Evolutionary conservation across 2,113 vertebrate genomes (phyloP).

Genomic region (Neotoma lepida): DNA sequence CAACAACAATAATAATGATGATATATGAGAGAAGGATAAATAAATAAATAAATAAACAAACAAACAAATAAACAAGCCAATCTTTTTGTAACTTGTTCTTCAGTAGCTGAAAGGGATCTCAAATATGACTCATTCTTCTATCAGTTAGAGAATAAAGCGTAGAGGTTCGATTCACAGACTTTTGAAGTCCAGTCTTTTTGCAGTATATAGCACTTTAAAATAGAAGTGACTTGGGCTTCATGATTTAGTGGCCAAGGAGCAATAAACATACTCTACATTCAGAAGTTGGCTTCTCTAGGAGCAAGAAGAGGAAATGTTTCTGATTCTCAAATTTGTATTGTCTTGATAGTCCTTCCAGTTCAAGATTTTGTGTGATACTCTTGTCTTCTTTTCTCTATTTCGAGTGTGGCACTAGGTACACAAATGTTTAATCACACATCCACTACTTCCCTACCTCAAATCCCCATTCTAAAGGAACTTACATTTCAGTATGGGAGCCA

Average conservation of each 20-base stretch:
- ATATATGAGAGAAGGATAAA: background rate
- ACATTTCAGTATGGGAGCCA: background rate
- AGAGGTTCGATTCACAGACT: background rate
- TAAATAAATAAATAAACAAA: no score
- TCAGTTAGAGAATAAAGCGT: background rate
- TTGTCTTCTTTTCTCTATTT: background rate
- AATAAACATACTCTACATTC: background rate
- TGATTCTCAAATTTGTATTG: constrained; percentile 18
- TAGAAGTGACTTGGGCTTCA: background rate
- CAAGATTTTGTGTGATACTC: background rate
- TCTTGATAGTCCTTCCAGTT: background rate
- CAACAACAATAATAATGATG: background rate
- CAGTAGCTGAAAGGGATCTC: background rate
- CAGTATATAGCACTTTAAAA: constrained; percentile 3
- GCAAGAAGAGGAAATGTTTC: constrained; percentile 16
- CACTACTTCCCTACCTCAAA: background rate
- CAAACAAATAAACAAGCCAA: background rate
- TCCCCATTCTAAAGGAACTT: background rate
- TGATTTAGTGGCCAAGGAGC: background rate
- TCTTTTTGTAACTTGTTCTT: background rate
- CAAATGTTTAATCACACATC: background rate
- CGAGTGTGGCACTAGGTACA: background rate
- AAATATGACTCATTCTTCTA: background rate
- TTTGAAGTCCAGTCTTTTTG: background rate
- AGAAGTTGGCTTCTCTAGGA: background rate